phyloP scores from a whole-genome alignment of 2,888 invertebrate genomes.

The Thysanoteuthis rhombus region DNA sequence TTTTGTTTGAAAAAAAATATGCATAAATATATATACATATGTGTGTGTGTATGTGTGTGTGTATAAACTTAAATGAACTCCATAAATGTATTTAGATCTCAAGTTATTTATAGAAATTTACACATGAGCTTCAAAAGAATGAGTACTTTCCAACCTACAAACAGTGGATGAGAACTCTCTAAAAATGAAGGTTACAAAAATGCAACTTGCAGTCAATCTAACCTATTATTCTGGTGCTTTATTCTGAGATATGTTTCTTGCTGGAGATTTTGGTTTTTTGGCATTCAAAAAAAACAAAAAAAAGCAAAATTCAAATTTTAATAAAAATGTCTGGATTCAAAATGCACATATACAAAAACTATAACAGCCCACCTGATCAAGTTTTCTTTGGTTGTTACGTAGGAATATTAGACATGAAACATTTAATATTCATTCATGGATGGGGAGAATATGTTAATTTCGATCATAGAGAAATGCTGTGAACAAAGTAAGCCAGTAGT shows the following conservation, averaged over 20 bases:
- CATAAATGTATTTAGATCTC: neutral
- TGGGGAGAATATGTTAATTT: neutral
- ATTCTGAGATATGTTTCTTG: neutral
- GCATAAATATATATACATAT: neutral
- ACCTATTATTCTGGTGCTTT: neutral
- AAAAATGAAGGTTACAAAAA: neutral
- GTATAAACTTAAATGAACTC: neutral
- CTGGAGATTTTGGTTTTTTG: neutral
- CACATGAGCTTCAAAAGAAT: neutral
- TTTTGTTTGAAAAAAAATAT: neutral
- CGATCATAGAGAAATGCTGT: neutral
- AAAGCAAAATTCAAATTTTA: neutral
- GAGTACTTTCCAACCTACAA: neutral
- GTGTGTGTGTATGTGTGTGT: neutral
- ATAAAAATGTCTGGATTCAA: neutral
- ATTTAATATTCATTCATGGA: slow-evolving; percentile 12
- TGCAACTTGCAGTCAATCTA: neutral
- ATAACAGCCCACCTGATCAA: neutral
- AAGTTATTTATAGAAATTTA: neutral
- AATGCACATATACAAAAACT: neutral
- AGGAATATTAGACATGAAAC: neutral
- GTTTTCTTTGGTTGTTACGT: neutral
- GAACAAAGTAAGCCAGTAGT: neutral
- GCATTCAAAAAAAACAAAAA: neutral
- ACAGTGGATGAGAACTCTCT: neutral